Conservation (phyloP, 2,888 invertebrate species). For the Aspidiotus destructor region DNA sequence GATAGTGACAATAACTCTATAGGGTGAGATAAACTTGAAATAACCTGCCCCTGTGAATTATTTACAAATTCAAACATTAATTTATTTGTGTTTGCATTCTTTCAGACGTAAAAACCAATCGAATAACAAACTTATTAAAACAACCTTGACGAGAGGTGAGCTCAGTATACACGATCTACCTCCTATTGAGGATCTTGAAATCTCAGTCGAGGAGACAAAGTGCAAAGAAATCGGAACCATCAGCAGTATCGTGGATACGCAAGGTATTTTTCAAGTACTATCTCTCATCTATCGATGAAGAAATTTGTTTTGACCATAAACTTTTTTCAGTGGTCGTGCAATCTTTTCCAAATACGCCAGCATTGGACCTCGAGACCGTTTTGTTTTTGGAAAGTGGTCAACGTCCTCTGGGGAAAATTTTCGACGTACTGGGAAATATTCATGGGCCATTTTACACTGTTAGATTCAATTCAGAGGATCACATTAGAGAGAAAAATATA, state of each 20-base stretch:
- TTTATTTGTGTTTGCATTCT: not conserved
- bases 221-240: conserved; percentile 65
- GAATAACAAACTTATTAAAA: not conserved
- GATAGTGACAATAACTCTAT: not conserved
- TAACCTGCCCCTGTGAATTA: not conserved
- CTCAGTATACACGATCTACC: conserved; percentile 60
- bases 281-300: not conserved
- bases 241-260: conserved; percentile 59
- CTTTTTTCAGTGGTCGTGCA: conserved; percentile 58
- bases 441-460: conserved; percentile 76
- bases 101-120: not conserved
- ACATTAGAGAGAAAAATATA: conserved; percentile 60
- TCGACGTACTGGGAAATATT: conserved; percentile 86
- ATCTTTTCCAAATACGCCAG: conserved; percentile 59
- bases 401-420: conserved; percentile 65
- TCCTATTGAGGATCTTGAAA: conserved; percentile 68
- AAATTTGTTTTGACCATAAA: no score
- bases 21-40: not conserved
- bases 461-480: conserved; percentile 72
- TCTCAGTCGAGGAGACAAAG: conserved; percentile 64
- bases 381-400: conserved; percentile 73
- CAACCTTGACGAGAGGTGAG: conserved; percentile 46
- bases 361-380: conserved; percentile 76
- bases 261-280: conserved; percentile 37
- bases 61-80: no score